Evolutionary conservation across 1,140 invertebrate genomes (phyloP), one percentile per base, ranked within the genome.

Genomic region (Octopus bimaculoides): DNA sequence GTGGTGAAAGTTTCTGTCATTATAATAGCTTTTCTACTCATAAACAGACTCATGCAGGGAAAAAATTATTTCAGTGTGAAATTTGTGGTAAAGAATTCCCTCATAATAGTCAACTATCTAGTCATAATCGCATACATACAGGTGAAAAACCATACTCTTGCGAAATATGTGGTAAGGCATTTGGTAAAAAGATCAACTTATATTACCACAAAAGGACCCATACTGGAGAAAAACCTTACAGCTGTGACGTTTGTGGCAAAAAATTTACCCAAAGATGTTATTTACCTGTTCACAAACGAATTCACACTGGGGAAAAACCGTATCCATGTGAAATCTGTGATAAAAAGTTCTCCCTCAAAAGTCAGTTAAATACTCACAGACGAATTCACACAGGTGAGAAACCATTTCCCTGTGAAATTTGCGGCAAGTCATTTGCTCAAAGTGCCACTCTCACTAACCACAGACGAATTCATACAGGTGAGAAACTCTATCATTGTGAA

Each of bases 131-230:
- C 52, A 97, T 95, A 5, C 98, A 99, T 91, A 98, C 97, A 0
- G 98, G 97, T 0, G 97, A 98, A 91, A 99, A 98, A 88, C 97
- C 98, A 0, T 99, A 98, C 91, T 95, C 95, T 1, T 99, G 98
- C 91, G 95, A 95, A 12, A 96, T 98, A 87, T 99, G 98, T 78
- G 77, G 82, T 5, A 80, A 9, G 14, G 17, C 7, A 5, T 17
- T n/a, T 6, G 26, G 66, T 6, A 71, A 71, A 41, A 41, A 41
- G 0, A 41, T 41, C 26, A 41, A 41, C 26, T 41, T 41, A 41
- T 41, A 41, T 41, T 41, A 41, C 3, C 26, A 14, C 14, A 14
- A 14, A 71, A 71, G 26, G 6, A 8, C 5, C 66, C 26, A 14
- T 71, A 5, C 14, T 5, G 83, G 97, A 0, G 97, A 98, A 90